These are phyloP conservation scores for Scaptomyza tumidula DNA, from an alignment of 2,888 invertebrate species.

Conservation along the genomic window DNA sequence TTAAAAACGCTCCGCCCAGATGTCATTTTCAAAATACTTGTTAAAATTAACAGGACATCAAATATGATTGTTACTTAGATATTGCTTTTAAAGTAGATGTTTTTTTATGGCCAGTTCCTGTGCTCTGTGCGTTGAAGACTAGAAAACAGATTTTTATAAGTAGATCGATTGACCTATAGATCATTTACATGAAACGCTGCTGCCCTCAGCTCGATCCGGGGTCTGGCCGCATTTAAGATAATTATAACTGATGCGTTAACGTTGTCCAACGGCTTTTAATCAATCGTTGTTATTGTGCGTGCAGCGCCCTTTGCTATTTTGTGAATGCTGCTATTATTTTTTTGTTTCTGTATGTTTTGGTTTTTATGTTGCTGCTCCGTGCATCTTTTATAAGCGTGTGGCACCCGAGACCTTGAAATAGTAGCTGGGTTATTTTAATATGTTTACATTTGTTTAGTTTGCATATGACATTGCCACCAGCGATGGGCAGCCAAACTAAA, in stretches of 20 bases:
- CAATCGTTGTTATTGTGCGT: slow-evolving; percentile 35
- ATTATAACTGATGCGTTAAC: slow-evolving; percentile 63
- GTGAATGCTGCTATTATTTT: slow-evolving; percentile 21
- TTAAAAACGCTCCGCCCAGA: slow-evolving; percentile 35
- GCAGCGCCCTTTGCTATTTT: slow-evolving; percentile 32
- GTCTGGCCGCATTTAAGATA: slow-evolving; percentile 44
- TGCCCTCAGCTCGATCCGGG: slow-evolving; percentile 38
- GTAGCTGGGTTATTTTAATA: slow-evolving; percentile 75
- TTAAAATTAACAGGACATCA: slow-evolving; percentile 45
- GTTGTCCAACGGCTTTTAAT: slow-evolving; percentile 68
- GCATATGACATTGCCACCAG: slow-evolving; percentile 80
- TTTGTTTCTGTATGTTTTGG: slow-evolving; percentile 19
- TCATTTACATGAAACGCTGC: slow-evolving; percentile 66
- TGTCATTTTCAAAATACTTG: slow-evolving; percentile 13
- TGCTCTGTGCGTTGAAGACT: slow-evolving; percentile 15
- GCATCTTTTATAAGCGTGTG: slow-evolving; percentile 78
- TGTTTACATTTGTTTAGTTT: slow-evolving; percentile 79
- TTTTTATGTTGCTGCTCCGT: slow-evolving; percentile 73
- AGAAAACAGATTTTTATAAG: slow-evolving; percentile 50
- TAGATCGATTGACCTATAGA: slow-evolving; percentile 64
- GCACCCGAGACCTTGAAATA: slow-evolving; percentile 77
- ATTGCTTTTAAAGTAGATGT: not conserved
- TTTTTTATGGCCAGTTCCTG: slow-evolving; percentile 7
- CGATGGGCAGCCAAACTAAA: slow-evolving; percentile 44
- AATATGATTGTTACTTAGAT: not conserved